Evolutionary conservation across 2,797 vertebrate species (phyloP), one percentile per base, ranked within the genome.

Genomic region (Phalloptychus januarius): DNA sequence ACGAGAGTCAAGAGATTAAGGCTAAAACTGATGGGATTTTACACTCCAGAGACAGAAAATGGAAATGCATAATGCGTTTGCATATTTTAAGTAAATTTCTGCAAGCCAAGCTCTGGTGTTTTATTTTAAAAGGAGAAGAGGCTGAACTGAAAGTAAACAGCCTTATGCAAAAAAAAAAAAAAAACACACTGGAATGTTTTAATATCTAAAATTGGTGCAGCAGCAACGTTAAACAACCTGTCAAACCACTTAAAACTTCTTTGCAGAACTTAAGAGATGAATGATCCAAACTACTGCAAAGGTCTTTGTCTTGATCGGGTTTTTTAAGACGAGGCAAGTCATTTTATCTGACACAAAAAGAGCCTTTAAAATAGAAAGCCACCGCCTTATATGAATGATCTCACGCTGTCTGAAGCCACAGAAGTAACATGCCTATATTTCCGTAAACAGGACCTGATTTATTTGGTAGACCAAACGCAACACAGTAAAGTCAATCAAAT

Each of bases 21-120:
- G 50, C 75, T 85, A 16, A 86, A 89, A 90, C 71, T 79, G 71
- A 71, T 71, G 38, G 71, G 73, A 83, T 85, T 87, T 28, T 42
- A 31, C 72, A 83, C 79, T 81, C 86, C 72, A 84, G 85, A 87
- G 85, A 85, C 50, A 56, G 54, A 74, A 85, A 85, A 87, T 82
- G 77, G 71, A 85, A 90, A 90, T 79, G 70, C 63, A 79, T 48
- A 77, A 79, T 72, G 72, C 76, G 71, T 88, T 81, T 82, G 80
- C 74, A 81, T 69, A 42, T 90, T 84, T 76, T 74, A 85, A 88
- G 76, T 78, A 74, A 77, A 80, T 82, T 83, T 87, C 67, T 77
- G 38, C 58, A n/a, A 89, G 76, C 80, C 15, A 16, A 45, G 74
- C 44, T 20, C 1, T 20, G 31, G 74, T 74, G 77, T 83, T 83